phyloP scores from a whole-genome alignment of 1,140 invertebrate genomes.

The Brachionus plicatilis region DNA sequence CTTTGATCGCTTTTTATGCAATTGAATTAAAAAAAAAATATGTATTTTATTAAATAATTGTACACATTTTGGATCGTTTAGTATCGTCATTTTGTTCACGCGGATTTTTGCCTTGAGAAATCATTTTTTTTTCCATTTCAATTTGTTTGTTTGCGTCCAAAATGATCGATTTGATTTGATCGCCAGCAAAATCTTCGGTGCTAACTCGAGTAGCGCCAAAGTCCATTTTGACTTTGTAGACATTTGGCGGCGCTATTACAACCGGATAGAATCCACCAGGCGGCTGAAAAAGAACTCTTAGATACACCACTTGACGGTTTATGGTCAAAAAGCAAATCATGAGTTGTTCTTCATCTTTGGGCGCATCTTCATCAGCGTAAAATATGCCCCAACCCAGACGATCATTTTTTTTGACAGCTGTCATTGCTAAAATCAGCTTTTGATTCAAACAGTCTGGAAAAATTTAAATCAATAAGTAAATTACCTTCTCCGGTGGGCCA shows the following conservation, averaged over 20 bases:
- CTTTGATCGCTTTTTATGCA: neutral
- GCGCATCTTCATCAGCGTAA: slow-evolving; percentile 43
- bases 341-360: slow-evolving; percentile 46
- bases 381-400: slow-evolving; percentile 47
- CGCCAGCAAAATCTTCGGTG: slow-evolving; percentile 34
- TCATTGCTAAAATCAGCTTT: slow-evolving; percentile 11
- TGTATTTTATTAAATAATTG: slow-evolving; percentile 7
- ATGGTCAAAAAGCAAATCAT: slow-evolving; percentile 51
- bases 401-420: slow-evolving; percentile 43
- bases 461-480: slow-evolving; percentile 33
- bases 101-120: slow-evolving; percentile 39
- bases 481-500: slow-evolving; percentile 46
- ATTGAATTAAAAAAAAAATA: neutral
- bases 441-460: neutral
- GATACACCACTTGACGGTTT: slow-evolving; percentile 47
- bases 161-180: slow-evolving; percentile 41
- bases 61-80: slow-evolving; percentile 35
- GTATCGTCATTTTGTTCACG: slow-evolving; percentile 38
- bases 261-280: slow-evolving; percentile 50
- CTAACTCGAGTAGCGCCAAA: slow-evolving; percentile 31
- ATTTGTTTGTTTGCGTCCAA: slow-evolving; percentile 39
- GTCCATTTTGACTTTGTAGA: slow-evolving; percentile 36
- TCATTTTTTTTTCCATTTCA: slow-evolving; percentile 26
- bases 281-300: slow-evolving; percentile 49
- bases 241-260: slow-evolving; percentile 45